Evolutionary conservation across 2,113 vertebrate species (phyloP).

Genomic region (Aptenodytes patagonicus): DNA sequence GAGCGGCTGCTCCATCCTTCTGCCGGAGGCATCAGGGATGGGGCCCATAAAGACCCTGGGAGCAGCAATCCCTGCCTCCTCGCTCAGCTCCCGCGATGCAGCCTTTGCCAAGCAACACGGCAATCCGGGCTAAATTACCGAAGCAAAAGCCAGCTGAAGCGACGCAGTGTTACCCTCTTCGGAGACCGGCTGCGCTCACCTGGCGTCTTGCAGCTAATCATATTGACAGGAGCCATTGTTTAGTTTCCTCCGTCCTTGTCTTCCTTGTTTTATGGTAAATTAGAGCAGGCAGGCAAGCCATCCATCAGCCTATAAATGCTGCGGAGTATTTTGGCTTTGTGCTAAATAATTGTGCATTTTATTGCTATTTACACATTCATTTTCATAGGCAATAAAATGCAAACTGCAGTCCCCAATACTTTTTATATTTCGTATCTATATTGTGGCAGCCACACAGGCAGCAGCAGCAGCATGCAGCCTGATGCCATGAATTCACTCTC

Average conservation of each 20-base stretch:
- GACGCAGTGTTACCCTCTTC: neutral
- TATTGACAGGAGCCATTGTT: conserved; percentile 35
- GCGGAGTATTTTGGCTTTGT: neutral
- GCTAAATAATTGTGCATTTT: conserved; percentile 63
- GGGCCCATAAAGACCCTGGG: neutral
- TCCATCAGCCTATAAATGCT: conserved; percentile 35
- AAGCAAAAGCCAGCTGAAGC: neutral
- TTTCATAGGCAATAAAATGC: conserved; percentile 43
- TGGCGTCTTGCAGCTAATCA: neutral
- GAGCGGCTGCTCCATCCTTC: neutral
- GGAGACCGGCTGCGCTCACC: neutral
- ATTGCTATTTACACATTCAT: conserved; percentile 55
- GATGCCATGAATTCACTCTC: neutral
- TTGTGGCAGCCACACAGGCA: neutral
- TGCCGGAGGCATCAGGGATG: rapidly evolving
- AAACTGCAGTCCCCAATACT: conserved; percentile 6
- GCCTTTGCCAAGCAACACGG: neutral
- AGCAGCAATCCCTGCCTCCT: neutral
- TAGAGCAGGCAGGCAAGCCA: conserved; percentile 37
- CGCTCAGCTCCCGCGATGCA: rapidly evolving
- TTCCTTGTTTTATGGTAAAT: conserved; percentile 53
- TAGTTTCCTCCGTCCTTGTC: conserved; percentile 25
- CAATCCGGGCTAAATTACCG: neutral
- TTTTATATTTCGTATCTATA: neutral
- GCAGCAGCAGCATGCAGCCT: neutral